These are phyloP conservation scores for Leptinotarsa lineolata DNA, from an alignment of 1,140 invertebrate species.

Conservation along the genomic window DNA sequence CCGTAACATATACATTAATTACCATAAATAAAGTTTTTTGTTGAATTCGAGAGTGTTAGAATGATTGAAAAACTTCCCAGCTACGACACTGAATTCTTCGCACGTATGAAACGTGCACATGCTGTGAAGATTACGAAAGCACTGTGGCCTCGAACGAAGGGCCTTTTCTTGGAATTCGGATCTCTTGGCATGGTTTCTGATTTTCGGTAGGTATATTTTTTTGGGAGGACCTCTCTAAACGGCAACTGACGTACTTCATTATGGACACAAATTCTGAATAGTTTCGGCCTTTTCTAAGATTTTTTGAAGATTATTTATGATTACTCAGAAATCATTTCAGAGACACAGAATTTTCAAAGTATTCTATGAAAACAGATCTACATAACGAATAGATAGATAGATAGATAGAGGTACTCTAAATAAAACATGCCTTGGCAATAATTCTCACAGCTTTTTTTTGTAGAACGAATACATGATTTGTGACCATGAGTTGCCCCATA, in stretches of 20 bases:
- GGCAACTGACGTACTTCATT: neutral
- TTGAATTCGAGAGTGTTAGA: neutral
- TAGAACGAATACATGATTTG: no score
- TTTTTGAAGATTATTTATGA: no score
- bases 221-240: neutral
- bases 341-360: no score
- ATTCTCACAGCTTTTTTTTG: no score
- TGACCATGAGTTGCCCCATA: no score
- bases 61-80: neutral
- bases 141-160: constrained; percentile 5
- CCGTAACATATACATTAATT: neutral
- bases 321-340: no score
- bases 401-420: no score
- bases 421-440: no score
- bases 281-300: no score
- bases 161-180: constrained; percentile 11
- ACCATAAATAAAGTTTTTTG: neutral
- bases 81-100: neutral
- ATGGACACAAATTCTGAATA: no score
- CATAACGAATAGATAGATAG: no score
- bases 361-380: no score
- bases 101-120: neutral
- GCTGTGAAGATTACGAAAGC: constrained; percentile 5
- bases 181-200: constrained; percentile 6
- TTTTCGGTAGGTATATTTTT: neutral